phyloP scores from a whole-genome alignment of 2,888 invertebrate genomes.

The Tipula unca region DNA sequence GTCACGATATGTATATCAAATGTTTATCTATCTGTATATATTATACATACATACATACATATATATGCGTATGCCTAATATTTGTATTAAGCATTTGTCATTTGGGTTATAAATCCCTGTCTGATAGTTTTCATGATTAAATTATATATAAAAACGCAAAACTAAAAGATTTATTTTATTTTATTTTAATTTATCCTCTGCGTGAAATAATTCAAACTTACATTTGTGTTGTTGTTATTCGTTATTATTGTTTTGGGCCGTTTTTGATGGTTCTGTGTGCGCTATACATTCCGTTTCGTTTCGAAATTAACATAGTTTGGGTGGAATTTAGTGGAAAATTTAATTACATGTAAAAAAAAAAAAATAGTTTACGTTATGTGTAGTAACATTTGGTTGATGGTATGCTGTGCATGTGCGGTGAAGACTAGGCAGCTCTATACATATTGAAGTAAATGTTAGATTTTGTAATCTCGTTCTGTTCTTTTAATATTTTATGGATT shows the following conservation, averaged over 20 bases:
- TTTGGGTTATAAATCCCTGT: neutral
- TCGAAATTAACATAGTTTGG: neutral
- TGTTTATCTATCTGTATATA: neutral
- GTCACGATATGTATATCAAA: neutral
- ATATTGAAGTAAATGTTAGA: neutral
- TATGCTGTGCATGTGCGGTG: neutral
- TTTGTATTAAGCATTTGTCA: neutral
- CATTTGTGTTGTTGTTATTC: neutral
- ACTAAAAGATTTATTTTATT: neutral
- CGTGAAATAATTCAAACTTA: neutral
- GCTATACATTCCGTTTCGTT: neutral
- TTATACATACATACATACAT: no score
- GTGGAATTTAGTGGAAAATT: neutral
- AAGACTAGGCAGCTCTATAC: no score
- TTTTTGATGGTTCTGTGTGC: neutral
- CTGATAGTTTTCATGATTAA: neutral
- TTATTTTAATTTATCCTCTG: neutral
- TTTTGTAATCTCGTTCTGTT: no score
- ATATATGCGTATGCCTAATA: neutral
- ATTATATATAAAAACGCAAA: neutral
- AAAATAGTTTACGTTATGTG: neutral
- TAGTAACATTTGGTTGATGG: neutral
- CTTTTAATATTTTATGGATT: no score
- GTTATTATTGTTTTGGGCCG: neutral
- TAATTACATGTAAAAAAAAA: neutral